phyloP scores from a whole-genome alignment of 2,888 invertebrate species.

The Apodemia hepburni region DNA sequence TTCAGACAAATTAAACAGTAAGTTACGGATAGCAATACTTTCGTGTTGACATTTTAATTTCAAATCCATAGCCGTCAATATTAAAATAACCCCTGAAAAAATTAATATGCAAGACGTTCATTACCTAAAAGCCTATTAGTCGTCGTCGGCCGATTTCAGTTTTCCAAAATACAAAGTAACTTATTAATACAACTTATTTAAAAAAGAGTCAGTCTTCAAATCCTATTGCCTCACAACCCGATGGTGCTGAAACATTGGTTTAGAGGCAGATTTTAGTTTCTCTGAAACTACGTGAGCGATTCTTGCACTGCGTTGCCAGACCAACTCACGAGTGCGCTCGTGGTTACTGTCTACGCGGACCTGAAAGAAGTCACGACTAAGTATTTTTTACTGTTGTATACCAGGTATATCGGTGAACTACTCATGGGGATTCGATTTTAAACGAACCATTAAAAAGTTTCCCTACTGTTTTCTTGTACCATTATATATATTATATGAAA shows the following conservation, averaged over 20 bases:
- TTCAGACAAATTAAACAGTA: no score
- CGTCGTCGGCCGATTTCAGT: slow-evolving; percentile 17
- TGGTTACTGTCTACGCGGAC: slow-evolving; percentile 93
- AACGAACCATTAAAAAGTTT: no score
- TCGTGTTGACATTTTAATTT: neutral
- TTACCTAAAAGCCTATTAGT: neutral
- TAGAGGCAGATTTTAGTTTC: slow-evolving; percentile 82
- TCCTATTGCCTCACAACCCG: slow-evolving; percentile 38
- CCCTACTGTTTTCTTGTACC: no score
- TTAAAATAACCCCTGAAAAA: no score
- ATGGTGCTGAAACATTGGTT: slow-evolving; percentile 64
- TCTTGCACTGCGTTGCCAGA: slow-evolving; percentile 91
- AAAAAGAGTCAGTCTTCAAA: neutral
- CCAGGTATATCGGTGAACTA: no score
- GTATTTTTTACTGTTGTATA: neutral
- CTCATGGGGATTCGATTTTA: no score
- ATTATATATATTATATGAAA: no score
- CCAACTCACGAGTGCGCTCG: slow-evolving; percentile 90
- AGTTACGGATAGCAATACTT: neutral
- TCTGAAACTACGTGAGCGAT: slow-evolving; percentile 92
- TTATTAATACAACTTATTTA: neutral
- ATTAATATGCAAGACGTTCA: neutral
- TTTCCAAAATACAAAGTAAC: neutral
- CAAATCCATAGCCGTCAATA: neutral
- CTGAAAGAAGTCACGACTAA: slow-evolving; percentile 57